These are phyloP conservation scores for Myiotriccus ornatus DNA, from an alignment of 2,797 vertebrate species.

Conservation along the genomic window DNA sequence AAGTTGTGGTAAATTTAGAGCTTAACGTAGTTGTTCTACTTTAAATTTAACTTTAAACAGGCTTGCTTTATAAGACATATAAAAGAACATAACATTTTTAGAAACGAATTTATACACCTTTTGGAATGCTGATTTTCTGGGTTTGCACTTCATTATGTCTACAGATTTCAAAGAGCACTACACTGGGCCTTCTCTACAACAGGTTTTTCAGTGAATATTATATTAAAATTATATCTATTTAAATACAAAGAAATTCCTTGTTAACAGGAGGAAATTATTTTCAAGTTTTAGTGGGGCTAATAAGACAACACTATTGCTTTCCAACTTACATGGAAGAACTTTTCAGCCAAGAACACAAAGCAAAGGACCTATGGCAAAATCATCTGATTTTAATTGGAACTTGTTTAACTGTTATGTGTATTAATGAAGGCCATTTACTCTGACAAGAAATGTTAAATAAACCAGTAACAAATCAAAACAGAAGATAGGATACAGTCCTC, in stretches of 20 bases:
- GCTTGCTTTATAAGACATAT: background rate
- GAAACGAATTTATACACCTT: background rate
- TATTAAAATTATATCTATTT: background rate
- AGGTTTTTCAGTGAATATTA: background rate
- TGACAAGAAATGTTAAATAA: slow-evolving; percentile 3
- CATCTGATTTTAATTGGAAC: background rate
- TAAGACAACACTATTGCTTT: background rate
- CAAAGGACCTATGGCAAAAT: background rate
- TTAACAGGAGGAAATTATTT: background rate
- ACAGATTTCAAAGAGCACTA: background rate
- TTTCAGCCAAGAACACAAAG: background rate
- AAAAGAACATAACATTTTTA: rapidly evolving
- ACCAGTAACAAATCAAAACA: background rate
- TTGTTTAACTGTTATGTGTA: background rate
- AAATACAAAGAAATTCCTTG: background rate
- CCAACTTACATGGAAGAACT: background rate
- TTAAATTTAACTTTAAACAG: background rate
- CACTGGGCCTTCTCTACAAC: background rate
- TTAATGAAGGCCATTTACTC: background rate
- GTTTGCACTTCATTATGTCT: background rate
- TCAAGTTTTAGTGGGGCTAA: background rate
- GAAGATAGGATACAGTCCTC: background rate
- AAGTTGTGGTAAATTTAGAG: background rate
- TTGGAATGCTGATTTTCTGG: background rate
- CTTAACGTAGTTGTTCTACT: background rate